Conservation (phyloP, 1,140 invertebrate species). For the Listronotus oregonensis region DNA sequence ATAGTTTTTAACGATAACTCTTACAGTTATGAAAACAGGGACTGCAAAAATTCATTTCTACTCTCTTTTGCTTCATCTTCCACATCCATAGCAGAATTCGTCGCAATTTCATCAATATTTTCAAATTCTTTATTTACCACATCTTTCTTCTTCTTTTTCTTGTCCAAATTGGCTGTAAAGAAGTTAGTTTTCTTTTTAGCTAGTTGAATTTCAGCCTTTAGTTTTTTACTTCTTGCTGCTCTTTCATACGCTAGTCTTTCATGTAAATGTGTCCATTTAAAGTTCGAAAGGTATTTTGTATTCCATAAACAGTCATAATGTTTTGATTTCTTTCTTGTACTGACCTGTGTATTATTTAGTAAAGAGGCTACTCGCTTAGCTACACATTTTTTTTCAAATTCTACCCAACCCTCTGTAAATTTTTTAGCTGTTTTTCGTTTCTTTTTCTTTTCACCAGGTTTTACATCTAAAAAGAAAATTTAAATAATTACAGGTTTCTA, state of each 20-base stretch:
- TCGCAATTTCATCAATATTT: slow-evolving; percentile 37
- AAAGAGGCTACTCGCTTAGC: slow-evolving; percentile 82
- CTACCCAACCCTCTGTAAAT: slow-evolving; percentile 96
- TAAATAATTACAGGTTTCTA: background rate
- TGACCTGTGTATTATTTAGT: slow-evolving; percentile 87
- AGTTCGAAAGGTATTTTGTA: slow-evolving; percentile 92
- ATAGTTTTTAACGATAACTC: background rate
- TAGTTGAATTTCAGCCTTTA: slow-evolving; percentile 86
- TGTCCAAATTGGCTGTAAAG: slow-evolving; percentile 82
- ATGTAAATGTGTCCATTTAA: slow-evolving; percentile 94
- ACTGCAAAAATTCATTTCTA: slow-evolving; percentile 59
- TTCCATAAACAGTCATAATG: slow-evolving; percentile 93
- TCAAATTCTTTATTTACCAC: slow-evolving; percentile 57
- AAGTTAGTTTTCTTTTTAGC: slow-evolving; percentile 88
- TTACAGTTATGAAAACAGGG: slow-evolving; percentile 53
- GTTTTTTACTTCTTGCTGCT: slow-evolving; percentile 83
- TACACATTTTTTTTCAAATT: slow-evolving; percentile 87
- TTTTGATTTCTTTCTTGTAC: slow-evolving; percentile 82
- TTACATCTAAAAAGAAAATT: slow-evolving; percentile 31
- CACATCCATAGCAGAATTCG: slow-evolving; percentile 16
- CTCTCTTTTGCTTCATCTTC: slow-evolving; percentile 45
- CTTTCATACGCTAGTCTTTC: slow-evolving; percentile 92
- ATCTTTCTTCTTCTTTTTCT: slow-evolving; percentile 63
- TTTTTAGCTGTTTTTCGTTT: slow-evolving; percentile 65
- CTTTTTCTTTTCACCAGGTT: slow-evolving; percentile 52